A percentile compares a stretch with the other conserved stretches of the same genome.
phyloP scores from a whole-genome alignment of 2,888 invertebrate genomes.

The Cephus sareptanus region DNA sequence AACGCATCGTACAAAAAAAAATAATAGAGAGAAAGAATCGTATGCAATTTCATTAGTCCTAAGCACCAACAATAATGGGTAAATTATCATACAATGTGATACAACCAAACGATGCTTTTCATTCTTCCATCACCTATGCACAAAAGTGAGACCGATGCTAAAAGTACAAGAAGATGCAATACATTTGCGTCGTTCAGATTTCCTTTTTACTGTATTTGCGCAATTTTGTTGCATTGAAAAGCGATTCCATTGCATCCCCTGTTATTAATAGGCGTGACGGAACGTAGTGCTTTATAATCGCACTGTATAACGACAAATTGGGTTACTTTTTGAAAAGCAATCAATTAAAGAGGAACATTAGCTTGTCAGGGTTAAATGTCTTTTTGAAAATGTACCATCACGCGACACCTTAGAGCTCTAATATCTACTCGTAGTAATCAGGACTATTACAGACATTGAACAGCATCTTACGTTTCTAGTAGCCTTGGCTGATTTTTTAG shows the following conservation, averaged over 20 bases:
- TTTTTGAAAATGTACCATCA: not conserved
- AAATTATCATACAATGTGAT: conserved; percentile 28
- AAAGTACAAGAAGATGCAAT: too few species aligned
- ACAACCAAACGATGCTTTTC: conserved; percentile 11
- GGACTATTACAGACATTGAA: conserved; percentile 6
- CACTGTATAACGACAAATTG: not conserved
- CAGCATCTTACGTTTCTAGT: conserved; percentile 1
- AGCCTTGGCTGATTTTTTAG: not conserved
- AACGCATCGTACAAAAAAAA: not conserved
- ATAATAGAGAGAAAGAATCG: not conserved
- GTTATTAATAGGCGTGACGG: too few species aligned
- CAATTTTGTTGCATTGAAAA: too few species aligned
- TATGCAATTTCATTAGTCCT: not conserved
- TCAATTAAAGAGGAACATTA: not conserved
- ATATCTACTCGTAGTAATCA: not conserved
- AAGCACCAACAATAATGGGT: conserved; percentile 23
- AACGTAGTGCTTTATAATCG: too few species aligned
- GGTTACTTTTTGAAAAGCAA: not conserved
- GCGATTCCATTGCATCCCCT: too few species aligned
- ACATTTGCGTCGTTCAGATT: too few species aligned
- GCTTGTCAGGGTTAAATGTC: not conserved
- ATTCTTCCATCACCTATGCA: too few species aligned
- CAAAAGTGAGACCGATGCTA: too few species aligned
- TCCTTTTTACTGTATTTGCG: too few species aligned
- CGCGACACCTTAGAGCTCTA: not conserved